A percentile compares a stretch with the other conserved stretches of the same genome.
These are phyloP conservation scores for Chloropsis hardwickii DNA, from an alignment of 2,113 vertebrate species.

Conservation along the genomic window DNA sequence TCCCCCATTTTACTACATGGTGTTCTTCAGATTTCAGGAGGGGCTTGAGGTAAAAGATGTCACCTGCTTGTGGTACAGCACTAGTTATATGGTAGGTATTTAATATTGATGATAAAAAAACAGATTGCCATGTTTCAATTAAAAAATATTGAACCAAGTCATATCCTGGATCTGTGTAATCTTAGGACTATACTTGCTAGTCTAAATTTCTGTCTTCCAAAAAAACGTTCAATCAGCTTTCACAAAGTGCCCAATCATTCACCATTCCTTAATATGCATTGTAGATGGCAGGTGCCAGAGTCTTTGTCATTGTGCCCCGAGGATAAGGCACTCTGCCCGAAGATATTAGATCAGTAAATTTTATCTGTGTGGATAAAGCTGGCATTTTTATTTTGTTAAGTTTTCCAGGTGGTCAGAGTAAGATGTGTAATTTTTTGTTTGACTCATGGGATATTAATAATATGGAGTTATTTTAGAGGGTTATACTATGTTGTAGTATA, in stretches of 20 bases:
- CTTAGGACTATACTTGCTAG: not conserved
- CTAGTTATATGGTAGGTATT: not conserved
- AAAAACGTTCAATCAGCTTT: not conserved
- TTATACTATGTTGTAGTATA: not conserved
- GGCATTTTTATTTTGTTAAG: constrained; percentile 11
- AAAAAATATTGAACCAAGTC: not conserved
- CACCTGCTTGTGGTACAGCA: not conserved
- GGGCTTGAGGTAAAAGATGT: not conserved
- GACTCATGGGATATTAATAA: not conserved
- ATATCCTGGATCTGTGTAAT: not conserved
- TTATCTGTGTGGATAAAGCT: constrained; percentile 22
- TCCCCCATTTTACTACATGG: not conserved
- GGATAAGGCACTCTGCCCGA: constrained; percentile 22
- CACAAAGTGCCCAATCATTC: not conserved
- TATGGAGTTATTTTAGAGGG: not conserved
- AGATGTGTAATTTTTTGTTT: not conserved
- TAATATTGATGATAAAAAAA: not conserved
- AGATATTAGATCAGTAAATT: constrained; percentile 33
- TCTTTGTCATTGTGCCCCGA: constrained; percentile 20
- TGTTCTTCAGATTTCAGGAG: not conserved
- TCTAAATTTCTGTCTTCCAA: not conserved
- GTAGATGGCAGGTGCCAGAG: not conserved
- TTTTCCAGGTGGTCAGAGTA: not conserved
- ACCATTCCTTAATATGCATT: not conserved
- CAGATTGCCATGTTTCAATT: not conserved